A percentile compares a stretch with the other conserved stretches of the same genome.
phyloP scores from a whole-genome alignment of 2,797 vertebrate species.

The Poeciliopsis paucimaculata region DNA sequence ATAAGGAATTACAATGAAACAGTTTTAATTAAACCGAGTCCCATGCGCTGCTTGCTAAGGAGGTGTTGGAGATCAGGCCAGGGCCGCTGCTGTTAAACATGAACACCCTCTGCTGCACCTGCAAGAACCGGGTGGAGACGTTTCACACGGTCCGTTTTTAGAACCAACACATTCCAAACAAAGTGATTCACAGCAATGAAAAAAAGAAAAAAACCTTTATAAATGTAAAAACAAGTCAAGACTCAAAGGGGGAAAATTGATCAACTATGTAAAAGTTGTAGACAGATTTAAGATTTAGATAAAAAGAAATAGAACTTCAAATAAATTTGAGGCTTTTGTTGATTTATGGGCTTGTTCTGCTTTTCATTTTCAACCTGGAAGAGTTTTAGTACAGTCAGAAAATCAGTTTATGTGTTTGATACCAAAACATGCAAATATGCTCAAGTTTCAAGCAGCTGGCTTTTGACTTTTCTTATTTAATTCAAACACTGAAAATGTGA shows the following conservation, averaged over 20 bases:
- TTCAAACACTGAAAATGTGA: too few relatives aligned
- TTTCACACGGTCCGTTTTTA: conserved; percentile 8
- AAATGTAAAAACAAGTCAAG: neutral
- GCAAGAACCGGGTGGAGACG: conserved; percentile 35
- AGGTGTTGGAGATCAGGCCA: conserved; percentile 55
- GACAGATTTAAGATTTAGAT: neutral
- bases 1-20: conserved; percentile 77
- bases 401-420: neutral
- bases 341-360: neutral
- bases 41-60: conserved; percentile 68
- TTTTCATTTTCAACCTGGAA: neutral
- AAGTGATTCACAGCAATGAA: neutral
- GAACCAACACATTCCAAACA: neutral
- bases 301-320: neutral
- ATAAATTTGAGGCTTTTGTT: neutral
- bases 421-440: neutral
- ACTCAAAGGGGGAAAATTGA: neutral
- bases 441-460: neutral
- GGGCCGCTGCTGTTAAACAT: conserved; percentile 53
- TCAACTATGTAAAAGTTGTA: neutral
- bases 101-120: conserved; percentile 76
- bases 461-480: neutral
- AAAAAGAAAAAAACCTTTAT: neutral
- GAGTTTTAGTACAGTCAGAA: neutral
- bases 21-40: conserved; percentile 79